Conservation (phyloP, 2,888 invertebrate genomes). For the Aspidapion aeneum region DNA sequence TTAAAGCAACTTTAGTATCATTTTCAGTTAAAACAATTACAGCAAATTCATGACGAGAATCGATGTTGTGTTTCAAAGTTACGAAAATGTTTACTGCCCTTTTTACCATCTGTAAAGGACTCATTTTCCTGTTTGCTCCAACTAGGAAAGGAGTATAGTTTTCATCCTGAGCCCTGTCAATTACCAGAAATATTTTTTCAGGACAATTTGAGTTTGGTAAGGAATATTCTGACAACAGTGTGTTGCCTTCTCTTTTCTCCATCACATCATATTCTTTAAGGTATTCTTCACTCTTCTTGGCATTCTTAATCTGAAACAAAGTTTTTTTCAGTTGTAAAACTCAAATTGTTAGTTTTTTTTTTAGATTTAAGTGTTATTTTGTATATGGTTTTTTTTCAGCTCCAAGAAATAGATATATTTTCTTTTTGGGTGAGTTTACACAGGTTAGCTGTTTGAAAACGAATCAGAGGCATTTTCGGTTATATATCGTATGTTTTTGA, state of each 20-base stretch:
- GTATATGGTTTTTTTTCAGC: too few species aligned
- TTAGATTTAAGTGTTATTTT: too few species aligned
- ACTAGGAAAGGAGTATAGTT: conserved; percentile 53
- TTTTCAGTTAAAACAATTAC: conserved; percentile 55
- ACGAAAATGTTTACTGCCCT: conserved; percentile 60
- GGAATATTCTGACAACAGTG: conserved; percentile 6
- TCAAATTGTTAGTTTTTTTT: too few species aligned
- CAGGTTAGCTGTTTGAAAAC: neutral
- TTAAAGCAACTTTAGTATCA: conserved; percentile 54
- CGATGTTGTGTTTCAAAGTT: conserved; percentile 58
- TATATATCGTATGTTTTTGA: too few species aligned
- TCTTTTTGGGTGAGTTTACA: neutral
- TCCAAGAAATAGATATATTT: neutral
- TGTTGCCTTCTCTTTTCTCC: conserved; percentile 24
- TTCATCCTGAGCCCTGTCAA: conserved; percentile 59
- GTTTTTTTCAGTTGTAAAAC: neutral
- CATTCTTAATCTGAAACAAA: conserved; percentile 8
- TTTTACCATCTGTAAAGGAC: conserved; percentile 61
- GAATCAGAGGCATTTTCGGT: too few species aligned
- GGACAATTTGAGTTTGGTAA: conserved; percentile 25
- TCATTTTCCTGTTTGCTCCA: conserved; percentile 54
- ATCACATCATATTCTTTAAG: conserved; percentile 29
- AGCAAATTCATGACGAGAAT: conserved; percentile 61
- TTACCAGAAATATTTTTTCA: conserved; percentile 61
- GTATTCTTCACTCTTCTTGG: conserved; percentile 23